Percentiles rank a stretch among this genome's conserved stretches.
phyloP scores from a whole-genome alignment of 2,888 invertebrate genomes.

The Lasius platythorax region DNA sequence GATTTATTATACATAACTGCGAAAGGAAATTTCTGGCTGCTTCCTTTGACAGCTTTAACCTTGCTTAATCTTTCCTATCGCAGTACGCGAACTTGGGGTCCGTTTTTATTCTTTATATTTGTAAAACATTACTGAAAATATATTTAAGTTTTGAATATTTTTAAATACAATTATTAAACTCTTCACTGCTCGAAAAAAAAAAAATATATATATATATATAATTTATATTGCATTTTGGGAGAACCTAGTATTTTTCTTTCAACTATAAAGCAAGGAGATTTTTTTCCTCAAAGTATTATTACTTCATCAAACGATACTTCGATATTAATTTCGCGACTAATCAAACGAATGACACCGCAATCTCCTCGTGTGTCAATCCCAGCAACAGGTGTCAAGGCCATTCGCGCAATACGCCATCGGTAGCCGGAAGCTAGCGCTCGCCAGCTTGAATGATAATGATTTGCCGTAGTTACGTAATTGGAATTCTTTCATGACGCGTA shows the following conservation, averaged over 20 bases:
- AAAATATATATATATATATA: too few relatives aligned
- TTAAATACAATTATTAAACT: too few relatives aligned
- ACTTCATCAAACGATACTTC: neutral
- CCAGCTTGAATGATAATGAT: constrained; percentile 56
- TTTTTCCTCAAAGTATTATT: neutral
- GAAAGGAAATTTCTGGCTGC: constrained; percentile 4
- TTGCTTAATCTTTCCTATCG: neutral
- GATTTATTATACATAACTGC: neutral
- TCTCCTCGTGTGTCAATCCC: constrained; percentile 18
- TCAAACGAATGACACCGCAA: constrained; percentile 43
- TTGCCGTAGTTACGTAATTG: constrained; percentile 48
- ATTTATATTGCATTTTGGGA: too few relatives aligned
- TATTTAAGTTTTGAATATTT: too few relatives aligned
- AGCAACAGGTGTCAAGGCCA: constrained; percentile 51
- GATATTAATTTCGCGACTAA: constrained; percentile 34
- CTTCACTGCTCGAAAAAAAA: too few relatives aligned
- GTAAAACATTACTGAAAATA: neutral
- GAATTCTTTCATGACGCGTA: constrained; percentile 46
- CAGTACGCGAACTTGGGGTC: neutral
- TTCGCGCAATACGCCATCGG: constrained; percentile 13
- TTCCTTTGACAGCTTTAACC: neutral
- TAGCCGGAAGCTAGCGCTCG: constrained; percentile 47
- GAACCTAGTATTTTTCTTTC: neutral
- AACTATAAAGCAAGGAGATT: neutral
- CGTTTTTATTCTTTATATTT: neutral